Percentiles rank a stretch among this genome's conserved stretches.
phyloP scores from a whole-genome alignment of 2,113 vertebrate genomes.

The Telmatochromis sp. region DNA sequence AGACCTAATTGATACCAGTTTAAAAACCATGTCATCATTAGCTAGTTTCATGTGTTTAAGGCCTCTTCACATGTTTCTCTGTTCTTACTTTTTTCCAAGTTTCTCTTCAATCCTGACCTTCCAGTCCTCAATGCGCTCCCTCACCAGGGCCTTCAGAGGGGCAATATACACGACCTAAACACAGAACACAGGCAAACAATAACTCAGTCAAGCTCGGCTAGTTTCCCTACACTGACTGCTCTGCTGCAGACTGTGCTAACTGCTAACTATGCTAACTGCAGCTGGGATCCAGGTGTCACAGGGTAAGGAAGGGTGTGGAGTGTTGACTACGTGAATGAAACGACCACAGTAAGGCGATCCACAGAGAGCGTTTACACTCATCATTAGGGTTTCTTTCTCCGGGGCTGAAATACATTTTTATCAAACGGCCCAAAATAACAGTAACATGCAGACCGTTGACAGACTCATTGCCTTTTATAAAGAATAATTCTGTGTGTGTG shows the following conservation, averaged over 20 bases:
- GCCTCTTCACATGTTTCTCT: background rate
- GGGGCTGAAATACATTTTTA: background rate
- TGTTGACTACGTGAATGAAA: rapidly evolving
- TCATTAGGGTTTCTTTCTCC: background rate
- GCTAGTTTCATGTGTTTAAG: background rate
- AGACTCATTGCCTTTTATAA: background rate
- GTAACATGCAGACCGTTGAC: background rate
- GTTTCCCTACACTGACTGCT: background rate
- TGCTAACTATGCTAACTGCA: background rate
- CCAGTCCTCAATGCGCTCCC: slow-evolving; percentile 97
- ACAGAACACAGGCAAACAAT: background rate
- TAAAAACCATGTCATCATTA: background rate
- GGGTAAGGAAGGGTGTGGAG: background rate
- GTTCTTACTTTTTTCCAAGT: slow-evolving; percentile 89
- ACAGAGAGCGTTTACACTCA: background rate
- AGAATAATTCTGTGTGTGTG: background rate
- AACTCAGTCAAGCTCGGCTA: background rate
- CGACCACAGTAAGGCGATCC: background rate
- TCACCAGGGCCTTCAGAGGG: slow-evolving; percentile 91
- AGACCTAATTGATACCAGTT: background rate
- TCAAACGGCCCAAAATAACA: background rate
- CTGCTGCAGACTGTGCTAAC: background rate
- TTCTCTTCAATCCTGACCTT: slow-evolving; percentile 94
- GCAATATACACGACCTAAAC: slow-evolving; percentile 93
- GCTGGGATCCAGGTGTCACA: background rate